Base-by-base conservation (phyloP, 2,113 vertebrate genomes). In the Pycnonotus jocosus region DNA sequence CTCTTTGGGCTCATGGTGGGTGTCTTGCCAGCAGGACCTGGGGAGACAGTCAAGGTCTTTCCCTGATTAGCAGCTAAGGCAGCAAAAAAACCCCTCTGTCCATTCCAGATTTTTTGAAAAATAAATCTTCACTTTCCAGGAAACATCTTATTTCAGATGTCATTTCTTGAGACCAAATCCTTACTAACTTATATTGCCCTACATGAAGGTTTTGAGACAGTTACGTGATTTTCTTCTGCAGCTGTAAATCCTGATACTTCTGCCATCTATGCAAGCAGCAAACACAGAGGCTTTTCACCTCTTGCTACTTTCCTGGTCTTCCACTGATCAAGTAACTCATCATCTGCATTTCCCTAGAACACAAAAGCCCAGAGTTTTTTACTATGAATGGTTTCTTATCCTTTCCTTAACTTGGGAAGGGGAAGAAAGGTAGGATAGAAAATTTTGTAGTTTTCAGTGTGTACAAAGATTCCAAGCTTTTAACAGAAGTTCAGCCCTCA, bases 1-100 rank as follows among this genome's bases (percentile, higher is more conserved):
- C 54, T 68, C n/a, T 44, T 24, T 1, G 28, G 42, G 22, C 5
- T 4, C 22, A 7, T 1, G 0, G 24, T 17, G 54, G 9, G 20
- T 17, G 12, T 30, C 38, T 12, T 45, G 20, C 42, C 10, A 8
- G 20, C 47, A 78, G 14, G 24, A n/a, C 11, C 28, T 11, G 8
- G 13, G 10, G 11, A 15, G 11, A 35, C 4, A 5, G 10, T 10
- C 11, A 1, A 47, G 30, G 33, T 13, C 24, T 37, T 65, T 6
- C 50, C 51, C 10, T 0, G 0, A 11, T 33, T 0, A 4, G 4
- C 40, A 53, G 17, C 24, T 69, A 48, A 69, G 42, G 42, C 42
- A 37, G 40, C 16, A n/a, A 69, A 51, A 10, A 68, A 69, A 73
- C 27, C 2, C 0, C 3, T 35, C 40, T 5, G 3, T 35, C 56